Percentiles rank a stretch among this genome's conserved stretches.
Evolutionary conservation across 2,113 vertebrate genomes (phyloP).

Genomic region (Rhizomys pruinosus): DNA sequence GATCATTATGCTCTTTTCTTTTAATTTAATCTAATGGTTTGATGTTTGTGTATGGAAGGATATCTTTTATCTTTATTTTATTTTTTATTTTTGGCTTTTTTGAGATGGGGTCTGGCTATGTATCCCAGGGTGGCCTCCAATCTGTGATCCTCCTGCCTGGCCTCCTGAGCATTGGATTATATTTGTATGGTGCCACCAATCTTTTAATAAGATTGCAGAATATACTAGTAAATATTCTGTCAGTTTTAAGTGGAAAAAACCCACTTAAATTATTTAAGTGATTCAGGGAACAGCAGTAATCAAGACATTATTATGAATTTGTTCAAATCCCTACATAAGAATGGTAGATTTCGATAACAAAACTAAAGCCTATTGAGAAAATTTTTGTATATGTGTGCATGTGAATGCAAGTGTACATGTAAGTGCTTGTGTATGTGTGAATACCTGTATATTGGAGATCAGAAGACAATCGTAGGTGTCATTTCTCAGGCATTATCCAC

Average conservation of each 20-base stretch:
- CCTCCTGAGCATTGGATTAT: background rate
- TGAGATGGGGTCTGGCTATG: background rate
- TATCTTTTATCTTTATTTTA: background rate
- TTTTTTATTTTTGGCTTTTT: background rate
- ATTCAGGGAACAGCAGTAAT: background rate
- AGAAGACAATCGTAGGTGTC: background rate
- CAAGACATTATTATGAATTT: background rate
- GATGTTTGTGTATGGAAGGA: background rate
- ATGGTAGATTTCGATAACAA: background rate
- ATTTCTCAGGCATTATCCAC: background rate
- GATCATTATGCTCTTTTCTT: conserved; percentile 1
- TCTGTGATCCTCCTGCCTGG: too few species aligned
- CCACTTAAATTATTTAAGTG: conserved; percentile 28
- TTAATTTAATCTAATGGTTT: conserved; percentile 60
- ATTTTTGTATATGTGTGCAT: background rate
- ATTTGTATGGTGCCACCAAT: background rate
- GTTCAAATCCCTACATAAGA: background rate
- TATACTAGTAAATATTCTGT: background rate
- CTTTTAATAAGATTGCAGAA: conserved; percentile 17
- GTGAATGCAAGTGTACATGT: background rate
- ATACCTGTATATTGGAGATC: too few species aligned
- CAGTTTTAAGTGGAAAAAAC: conserved; percentile 18
- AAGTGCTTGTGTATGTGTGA: too few species aligned
- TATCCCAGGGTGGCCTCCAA: background rate
- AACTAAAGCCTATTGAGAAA: background rate